These are phyloP conservation scores for Taurulus bubalis DNA, from an alignment of 2,113 vertebrate species.

Conservation along the genomic window DNA sequence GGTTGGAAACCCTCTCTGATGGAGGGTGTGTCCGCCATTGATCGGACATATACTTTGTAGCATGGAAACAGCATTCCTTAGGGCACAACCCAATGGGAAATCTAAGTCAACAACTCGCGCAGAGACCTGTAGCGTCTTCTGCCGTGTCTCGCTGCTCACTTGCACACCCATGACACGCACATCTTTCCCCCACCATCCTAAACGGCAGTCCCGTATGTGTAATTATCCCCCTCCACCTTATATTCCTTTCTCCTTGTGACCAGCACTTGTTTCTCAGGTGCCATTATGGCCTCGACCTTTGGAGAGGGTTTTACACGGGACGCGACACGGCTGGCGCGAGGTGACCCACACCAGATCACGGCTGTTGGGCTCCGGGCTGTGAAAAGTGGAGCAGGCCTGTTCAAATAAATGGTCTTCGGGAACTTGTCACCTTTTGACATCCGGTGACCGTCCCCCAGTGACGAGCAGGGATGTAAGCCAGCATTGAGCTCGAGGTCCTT, in stretches of 20 bases:
- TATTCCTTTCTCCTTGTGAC: conserved; percentile 8
- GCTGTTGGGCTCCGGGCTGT: neutral
- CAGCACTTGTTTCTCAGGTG: conserved; percentile 44
- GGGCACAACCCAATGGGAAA: neutral
- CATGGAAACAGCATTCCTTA: neutral
- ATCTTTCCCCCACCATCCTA: neutral
- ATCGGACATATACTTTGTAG: neutral
- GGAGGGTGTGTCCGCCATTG: neutral
- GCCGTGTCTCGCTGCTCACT: neutral
- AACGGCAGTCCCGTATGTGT: conserved; percentile 12
- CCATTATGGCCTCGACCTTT: conserved; percentile 21
- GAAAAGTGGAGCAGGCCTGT: neutral
- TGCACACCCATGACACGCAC: neutral
- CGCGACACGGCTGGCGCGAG: conserved; percentile 3
- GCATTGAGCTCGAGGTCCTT: neutral
- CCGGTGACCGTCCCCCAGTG: conserved; percentile 11
- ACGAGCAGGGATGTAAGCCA: conserved; percentile 7
- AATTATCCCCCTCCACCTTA: neutral
- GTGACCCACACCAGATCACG: conserved; percentile 13
- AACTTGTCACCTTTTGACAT: conserved; percentile 8
- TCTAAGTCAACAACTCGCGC: neutral
- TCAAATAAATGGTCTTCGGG: neutral
- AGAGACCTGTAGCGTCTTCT: neutral
- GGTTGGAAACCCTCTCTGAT: neutral
- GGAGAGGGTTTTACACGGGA: conserved; percentile 12